Evolutionary conservation across 2,888 invertebrate species (phyloP), one percentile per base, ranked within the genome.

Genomic region (Seira ritae): DNA sequence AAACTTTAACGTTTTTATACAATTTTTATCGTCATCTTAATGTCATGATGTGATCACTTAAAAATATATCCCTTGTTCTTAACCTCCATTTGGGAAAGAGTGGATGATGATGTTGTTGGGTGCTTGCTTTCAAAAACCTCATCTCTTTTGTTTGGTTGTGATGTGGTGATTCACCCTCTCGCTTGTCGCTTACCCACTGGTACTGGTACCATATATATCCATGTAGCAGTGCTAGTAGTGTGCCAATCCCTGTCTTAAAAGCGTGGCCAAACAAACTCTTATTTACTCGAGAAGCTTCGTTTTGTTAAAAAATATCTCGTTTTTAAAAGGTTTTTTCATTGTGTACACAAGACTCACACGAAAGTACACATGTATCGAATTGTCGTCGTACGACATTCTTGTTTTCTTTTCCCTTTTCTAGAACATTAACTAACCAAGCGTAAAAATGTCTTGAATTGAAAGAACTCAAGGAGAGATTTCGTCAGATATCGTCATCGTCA

Each of bases 211-310:
- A n/a, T 31, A 31, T 31, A 4, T 31, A 4, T 31, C 31, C 31
- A 31, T 8, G 31, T 31, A 31, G 31, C 31, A 31, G 31, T 31
- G 2, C 8, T 31, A 31, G 31, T 31, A 31, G 50, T 50, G 12
- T n/a, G 31, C 31, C 2, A n/a, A 15, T 50, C 6, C 42, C 50
- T 50, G 50, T 50, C 50, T n/a, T 50, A 67, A 69, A 42, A 69
- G 69, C 69, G 67, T 69, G 24, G 69, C 24, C 69, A 69, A 69
- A 69, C 24, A 69, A 31, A 69, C 19, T 69, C 42, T 24, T 67
- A 17, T 37, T 69, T 69, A 69, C 69, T 37, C 17, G 17, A 24
- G 10, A 60, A 60, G 15, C 24, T 22, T 65, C 20, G 31, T 31
- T 31, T 50, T 12, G 50, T 50, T 8, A 50, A 50, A 50, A 50